Evolutionary conservation across 2,113 vertebrate genomes (phyloP).

Genomic region (Daboia siamensis): DNA sequence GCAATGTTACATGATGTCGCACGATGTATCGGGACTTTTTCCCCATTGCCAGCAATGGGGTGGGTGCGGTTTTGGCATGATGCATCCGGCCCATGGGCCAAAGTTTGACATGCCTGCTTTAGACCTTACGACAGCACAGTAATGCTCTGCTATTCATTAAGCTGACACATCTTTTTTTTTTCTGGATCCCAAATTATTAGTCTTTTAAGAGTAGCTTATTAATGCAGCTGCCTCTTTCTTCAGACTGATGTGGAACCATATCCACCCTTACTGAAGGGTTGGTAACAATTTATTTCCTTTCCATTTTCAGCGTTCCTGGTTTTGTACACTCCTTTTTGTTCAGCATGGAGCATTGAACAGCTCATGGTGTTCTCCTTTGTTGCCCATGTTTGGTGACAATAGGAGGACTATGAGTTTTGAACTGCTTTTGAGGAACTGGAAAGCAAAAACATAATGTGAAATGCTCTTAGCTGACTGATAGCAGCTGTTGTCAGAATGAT

Average conservation of each 20-base stretch:
- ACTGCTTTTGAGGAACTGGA: neutral
- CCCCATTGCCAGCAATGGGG: too few relatives aligned
- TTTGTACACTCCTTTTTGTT: neutral
- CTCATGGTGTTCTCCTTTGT: neutral
- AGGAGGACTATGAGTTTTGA: neutral
- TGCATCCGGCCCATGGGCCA: too few relatives aligned
- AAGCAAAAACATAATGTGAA: neutral
- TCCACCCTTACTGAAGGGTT: neutral
- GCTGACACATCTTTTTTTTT: neutral
- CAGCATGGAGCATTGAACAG: neutral
- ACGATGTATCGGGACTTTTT: too few relatives aligned
- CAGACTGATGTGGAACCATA: neutral
- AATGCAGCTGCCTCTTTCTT: neutral
- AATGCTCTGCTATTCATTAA: neutral
- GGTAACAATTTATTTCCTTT: neutral
- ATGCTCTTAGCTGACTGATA: neutral
- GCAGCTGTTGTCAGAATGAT: neutral
- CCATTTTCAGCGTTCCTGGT: neutral
- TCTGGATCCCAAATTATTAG: neutral
- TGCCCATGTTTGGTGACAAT: neutral
- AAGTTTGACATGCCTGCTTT: neutral
- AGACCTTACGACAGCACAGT: neutral
- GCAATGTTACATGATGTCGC: too few relatives aligned
- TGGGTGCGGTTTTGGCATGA: too few relatives aligned
- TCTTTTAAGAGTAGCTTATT: neutral